A percentile compares a stretch with the other conserved stretches of the same genome.
phyloP scores from a whole-genome alignment of 2,113 vertebrate genomes.

The Ahaetulla prasina region DNA sequence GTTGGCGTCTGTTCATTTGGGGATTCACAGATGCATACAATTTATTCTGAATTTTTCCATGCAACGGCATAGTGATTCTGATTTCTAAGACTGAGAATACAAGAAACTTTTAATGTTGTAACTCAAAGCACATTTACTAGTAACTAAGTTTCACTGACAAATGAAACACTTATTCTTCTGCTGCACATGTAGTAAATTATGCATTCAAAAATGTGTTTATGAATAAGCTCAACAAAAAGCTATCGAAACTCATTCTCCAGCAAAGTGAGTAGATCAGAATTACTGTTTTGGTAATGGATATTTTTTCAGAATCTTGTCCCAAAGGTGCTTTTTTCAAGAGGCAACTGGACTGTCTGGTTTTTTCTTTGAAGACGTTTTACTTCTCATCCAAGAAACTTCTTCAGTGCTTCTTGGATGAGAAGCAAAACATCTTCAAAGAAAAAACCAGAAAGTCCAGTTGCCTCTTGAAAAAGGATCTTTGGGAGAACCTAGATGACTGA shows the following conservation, averaged over 20 bases:
- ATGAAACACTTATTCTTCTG: not conserved
- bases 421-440: no score
- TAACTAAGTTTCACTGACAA: not conserved
- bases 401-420: no score
- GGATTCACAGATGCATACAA: not conserved
- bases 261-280: not conserved
- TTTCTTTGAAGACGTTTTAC: no score
- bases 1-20: not conserved
- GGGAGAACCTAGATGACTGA: no score
- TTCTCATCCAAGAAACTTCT: no score
- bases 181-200: not conserved
- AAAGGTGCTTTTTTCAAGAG: no score
- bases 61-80: not conserved
- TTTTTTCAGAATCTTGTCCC: not conserved
- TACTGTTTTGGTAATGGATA: not conserved
- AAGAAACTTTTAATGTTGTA: not conserved
- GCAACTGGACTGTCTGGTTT: no score
- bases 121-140: not conserved
- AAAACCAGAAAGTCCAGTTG: no score
- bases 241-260: not conserved
- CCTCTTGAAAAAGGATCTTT: no score
- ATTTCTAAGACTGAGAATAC: not conserved
- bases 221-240: not conserved
- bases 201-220: not conserved
- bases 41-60: not conserved